Percentiles rank a stretch among this genome's conserved stretches.
Evolutionary conservation across 2,113 vertebrate species (phyloP).

Genomic region (Glareola pratincola): DNA sequence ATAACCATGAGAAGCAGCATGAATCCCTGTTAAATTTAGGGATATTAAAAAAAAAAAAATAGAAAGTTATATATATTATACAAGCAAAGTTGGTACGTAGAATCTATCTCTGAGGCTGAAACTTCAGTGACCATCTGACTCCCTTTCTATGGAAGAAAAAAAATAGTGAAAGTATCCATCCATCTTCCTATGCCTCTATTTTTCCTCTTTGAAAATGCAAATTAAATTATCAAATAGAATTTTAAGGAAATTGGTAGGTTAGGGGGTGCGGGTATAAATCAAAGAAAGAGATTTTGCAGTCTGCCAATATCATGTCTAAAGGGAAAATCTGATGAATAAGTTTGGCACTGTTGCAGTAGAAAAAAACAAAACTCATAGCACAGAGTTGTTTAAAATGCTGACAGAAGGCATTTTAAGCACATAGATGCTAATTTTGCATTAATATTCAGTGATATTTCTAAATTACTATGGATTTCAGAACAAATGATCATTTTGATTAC

Average conservation of each 20-base stretch:
- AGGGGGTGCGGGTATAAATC: not conserved
- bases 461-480: not conserved
- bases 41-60: not conserved
- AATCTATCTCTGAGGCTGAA: not conserved
- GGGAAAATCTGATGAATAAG: not conserved
- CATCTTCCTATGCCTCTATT: not conserved
- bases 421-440: not conserved
- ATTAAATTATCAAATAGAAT: not conserved
- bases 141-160: not conserved
- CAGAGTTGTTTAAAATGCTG: too few species aligned
- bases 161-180: not conserved
- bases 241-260: not conserved
- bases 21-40: not conserved
- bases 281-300: not conserved
- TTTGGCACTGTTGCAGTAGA: not conserved
- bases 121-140: not conserved
- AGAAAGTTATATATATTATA: not conserved
- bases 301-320: not conserved
- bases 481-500: not conserved
- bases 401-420: not conserved
- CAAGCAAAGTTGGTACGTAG: not conserved
- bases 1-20: not conserved
- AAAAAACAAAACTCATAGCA: not conserved
- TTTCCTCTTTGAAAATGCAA: not conserved
- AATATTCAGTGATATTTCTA: not conserved